Conservation (phyloP, 2,797 vertebrate genomes). For the Enteromius radiatus region DNA sequence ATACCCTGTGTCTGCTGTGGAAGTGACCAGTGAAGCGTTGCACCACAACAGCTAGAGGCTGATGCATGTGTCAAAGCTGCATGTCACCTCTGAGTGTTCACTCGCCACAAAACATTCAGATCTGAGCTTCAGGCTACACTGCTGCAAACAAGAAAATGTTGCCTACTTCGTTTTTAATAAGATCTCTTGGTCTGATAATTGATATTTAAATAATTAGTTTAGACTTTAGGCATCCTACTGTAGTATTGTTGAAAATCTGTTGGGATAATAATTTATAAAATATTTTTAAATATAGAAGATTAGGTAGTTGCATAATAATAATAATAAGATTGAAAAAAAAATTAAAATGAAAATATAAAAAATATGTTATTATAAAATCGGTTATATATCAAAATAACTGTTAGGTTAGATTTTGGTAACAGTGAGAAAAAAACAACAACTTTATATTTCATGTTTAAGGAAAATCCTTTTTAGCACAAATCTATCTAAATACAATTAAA, state of each 20-base stretch:
- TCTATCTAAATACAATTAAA: too few relatives aligned
- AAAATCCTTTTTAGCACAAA: neutral
- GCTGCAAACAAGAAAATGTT: neutral
- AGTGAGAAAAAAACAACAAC: too few relatives aligned
- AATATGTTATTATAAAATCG: too few relatives aligned
- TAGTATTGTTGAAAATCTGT: neutral
- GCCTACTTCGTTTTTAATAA: neutral
- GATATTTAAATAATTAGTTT: neutral
- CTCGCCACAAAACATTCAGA: slow-evolving; percentile 1
- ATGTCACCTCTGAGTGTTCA: slow-evolving; percentile 8
- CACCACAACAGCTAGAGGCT: slow-evolving; percentile 1
- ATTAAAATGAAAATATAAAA: too few relatives aligned
- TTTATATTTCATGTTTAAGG: too few relatives aligned
- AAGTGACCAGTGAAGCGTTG: neutral
- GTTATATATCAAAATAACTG: too few relatives aligned
- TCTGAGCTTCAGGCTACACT: neutral
- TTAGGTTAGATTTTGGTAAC: neutral
- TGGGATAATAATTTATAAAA: neutral
- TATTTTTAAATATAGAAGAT: neutral
- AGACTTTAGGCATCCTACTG: neutral
- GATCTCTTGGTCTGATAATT: neutral
- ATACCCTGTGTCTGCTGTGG: neutral
- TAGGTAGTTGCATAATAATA: neutral
- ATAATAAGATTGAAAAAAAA: neutral
- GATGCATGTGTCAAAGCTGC: slow-evolving; percentile 4